phyloP scores from a whole-genome alignment of 2,113 vertebrate genomes.

The Cyprinodon brontotheroides region DNA sequence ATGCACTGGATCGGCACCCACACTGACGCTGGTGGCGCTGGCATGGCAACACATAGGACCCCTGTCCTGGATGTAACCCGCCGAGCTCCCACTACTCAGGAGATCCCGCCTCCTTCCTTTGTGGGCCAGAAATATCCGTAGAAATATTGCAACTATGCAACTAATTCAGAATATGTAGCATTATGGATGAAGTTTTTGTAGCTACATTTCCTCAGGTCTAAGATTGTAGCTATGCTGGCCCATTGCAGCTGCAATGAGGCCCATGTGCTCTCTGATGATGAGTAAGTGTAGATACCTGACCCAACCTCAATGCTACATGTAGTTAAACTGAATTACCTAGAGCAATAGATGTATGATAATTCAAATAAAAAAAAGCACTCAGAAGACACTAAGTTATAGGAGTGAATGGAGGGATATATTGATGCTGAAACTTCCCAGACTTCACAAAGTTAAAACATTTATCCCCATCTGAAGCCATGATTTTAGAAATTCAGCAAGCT shows the following conservation, averaged over 20 bases:
- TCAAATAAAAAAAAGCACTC: slow-evolving; percentile 11
- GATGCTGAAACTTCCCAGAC: slow-evolving; percentile 39
- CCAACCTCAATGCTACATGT: slow-evolving; percentile 25
- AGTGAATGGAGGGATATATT: slow-evolving; percentile 32
- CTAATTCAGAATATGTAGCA: slow-evolving; percentile 6
- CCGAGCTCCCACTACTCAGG: slow-evolving; percentile 40
- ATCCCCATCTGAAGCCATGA: slow-evolving; percentile 41
- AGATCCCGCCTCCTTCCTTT: slow-evolving; percentile 56
- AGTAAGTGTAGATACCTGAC: slow-evolving; percentile 36
- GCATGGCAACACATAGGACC: slow-evolving; percentile 27
- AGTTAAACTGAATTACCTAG: slow-evolving; percentile 14
- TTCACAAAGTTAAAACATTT: slow-evolving; percentile 39
- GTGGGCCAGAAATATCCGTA: slow-evolving; percentile 54
- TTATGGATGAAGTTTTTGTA: slow-evolving; percentile 24
- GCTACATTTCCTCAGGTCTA: slow-evolving; percentile 8
- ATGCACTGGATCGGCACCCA: slow-evolving; percentile 65
- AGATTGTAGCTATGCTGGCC: slow-evolving; percentile 73
- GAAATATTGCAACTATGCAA: slow-evolving; percentile 18
- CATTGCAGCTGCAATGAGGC: slow-evolving; percentile 51
- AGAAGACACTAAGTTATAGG: slow-evolving; percentile 11
- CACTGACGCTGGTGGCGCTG: slow-evolving; percentile 49
- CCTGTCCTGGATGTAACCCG: slow-evolving; percentile 44
- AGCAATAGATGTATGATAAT: slow-evolving; percentile 7
- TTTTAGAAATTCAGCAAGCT: slow-evolving; percentile 35
- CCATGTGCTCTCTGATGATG: slow-evolving; percentile 69